Base-by-base conservation (phyloP, 2,113 vertebrate species). In the Onychorhynchus coronatus region DNA sequence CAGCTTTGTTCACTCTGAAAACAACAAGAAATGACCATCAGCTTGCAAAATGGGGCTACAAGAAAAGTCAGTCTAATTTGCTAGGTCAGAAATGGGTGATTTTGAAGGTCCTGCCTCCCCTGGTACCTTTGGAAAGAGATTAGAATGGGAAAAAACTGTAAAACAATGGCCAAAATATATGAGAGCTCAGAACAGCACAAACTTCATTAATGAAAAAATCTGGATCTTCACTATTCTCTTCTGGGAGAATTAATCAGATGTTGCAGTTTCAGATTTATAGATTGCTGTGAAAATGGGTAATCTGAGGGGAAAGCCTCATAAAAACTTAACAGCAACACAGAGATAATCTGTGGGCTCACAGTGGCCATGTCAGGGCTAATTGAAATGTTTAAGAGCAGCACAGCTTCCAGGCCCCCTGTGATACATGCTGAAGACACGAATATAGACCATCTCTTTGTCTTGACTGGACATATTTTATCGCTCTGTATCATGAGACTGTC, bases 381-480 rank as follows among this genome's bases (percentile, higher is more conserved):
- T 97, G 97, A 97, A 97, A 97, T 96, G 94, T 96, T 96, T 95
- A 96, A 96, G 97, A 95, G 93, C 95, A 89, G 84, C 87, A 80
- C 80, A 78, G 82, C 87, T 95, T 96, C 89, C 90, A 93, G 89
- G 85, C 87, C 94, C 58, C 79, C 88, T 73, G 85, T 80, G 90
- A 97, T 96, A 96, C 97, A 97, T 93, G 95, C 86, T 93, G 91
- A 95, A 95, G 96, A 97, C 94, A 92, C 63, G 82, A 90, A 90
- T 95, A 92, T 27, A 95, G 95, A 96, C 97, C 94, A 95, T 95
- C 95, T 95, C 96, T 97, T 96, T 97, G 96, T 98, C 98, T 95
- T 87, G 88, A 94, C 94, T 92, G 91, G 95, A 97, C 93, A 94
- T 97, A 97, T 98, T 97, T 98, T 98, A 97, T 97, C 92, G 37